These are phyloP conservation scores for Bovichtus variegatus DNA, from an alignment of 2,797 vertebrate genomes.

Conservation along the genomic window DNA sequence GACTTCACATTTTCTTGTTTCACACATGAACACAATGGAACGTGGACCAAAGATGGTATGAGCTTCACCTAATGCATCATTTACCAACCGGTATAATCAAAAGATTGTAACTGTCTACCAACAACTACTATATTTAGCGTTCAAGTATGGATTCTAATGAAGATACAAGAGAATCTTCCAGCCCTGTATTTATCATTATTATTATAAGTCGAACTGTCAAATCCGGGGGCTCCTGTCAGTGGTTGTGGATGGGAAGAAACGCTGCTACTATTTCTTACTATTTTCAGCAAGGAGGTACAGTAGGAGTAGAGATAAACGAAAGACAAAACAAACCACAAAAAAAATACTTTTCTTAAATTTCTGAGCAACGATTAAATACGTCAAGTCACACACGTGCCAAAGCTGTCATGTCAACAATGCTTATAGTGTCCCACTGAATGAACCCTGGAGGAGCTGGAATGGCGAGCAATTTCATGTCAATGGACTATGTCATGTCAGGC, in stretches of 20 bases:
- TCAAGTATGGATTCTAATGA: slow-evolving; percentile 2
- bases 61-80: neutral
- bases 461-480: slow-evolving; percentile 52
- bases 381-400: slow-evolving; percentile 30
- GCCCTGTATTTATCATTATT: neutral
- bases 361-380: slow-evolving; percentile 11
- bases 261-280: neutral
- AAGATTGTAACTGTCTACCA: neutral
- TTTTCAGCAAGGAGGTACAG: neutral
- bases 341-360: slow-evolving; percentile 8
- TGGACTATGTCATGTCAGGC: slow-evolving; percentile 44
- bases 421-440: slow-evolving; percentile 9
- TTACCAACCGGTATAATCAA: neutral
- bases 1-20: too few species aligned
- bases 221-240: neutral
- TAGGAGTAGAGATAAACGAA: neutral
- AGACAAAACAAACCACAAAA: slow-evolving; percentile 9
- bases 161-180: neutral
- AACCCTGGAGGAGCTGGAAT: slow-evolving; percentile 20
- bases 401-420: slow-evolving; percentile 9
- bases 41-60: neutral
- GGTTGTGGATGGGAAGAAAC: neutral
- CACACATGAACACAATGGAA: neutral
- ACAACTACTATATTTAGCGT: neutral
- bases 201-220: neutral